Base-by-base conservation (phyloP, 2,113 vertebrate species). In the Xenus cinereus region DNA sequence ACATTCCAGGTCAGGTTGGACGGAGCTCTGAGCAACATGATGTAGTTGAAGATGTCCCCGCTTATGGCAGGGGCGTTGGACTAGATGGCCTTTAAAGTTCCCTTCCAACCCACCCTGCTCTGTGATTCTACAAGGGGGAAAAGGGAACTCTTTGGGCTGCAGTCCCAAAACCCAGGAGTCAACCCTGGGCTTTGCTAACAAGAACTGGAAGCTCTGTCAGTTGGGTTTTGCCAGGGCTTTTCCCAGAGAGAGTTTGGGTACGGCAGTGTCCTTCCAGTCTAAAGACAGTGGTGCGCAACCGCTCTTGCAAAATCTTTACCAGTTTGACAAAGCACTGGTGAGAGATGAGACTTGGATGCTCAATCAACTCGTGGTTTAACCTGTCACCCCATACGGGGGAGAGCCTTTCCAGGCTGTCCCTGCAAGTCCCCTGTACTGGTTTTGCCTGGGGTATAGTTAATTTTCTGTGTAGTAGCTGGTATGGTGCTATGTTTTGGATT, bases 121-220 rank as follows among this genome's bases (percentile, higher is more conserved):
- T 39, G 27, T 27, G 24, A 63, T 27, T 27, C 35, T 18, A 27
- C 39, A 10, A 24, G 10, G 24, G n/a, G 5, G 46, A 7, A 14
- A 26, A 48, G 10, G 22, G 23, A 10, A 11, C 1, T 28, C 76
- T 78, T 22, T 1, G 26, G 43, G 43, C 4, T 0, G 0, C 10
- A 9, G 7, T 54, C 6, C 11, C 37, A 39, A 39, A 39, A 39
- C 37, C 12, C 48, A 30, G 9, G 22, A 71, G 7, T 24, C n/a
- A 80, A n/a, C 3, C 10, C 6, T 26, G 4, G 18, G 14, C 30
- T 84, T 50, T 16, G 15, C 20, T 11, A 30, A 19, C 2, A 28
- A 26, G 39, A 76, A 20, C 33, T 64, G 54, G 28, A 12, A 41
- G 32, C 17, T 43, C 8, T 41, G 2, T n/a, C 68, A 39, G 32